Conservation (phyloP, 2,888 invertebrate genomes). For the Nebria salina region DNA sequence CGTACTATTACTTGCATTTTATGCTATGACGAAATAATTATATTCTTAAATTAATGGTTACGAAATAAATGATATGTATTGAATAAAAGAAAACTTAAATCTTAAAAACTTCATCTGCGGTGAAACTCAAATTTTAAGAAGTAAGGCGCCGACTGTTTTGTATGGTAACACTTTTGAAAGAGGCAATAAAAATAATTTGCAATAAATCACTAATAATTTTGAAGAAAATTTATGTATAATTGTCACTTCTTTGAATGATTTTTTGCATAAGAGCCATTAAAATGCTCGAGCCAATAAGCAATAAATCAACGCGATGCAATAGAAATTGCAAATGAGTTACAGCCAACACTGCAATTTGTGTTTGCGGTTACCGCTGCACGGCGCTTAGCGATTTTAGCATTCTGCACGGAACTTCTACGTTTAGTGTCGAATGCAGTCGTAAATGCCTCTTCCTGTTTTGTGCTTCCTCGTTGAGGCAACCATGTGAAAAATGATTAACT, state of each 20-base stretch:
- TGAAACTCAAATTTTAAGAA: too few relatives aligned
- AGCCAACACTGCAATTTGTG: neutral
- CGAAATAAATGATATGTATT: neutral
- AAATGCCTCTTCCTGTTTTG: constrained; percentile 6
- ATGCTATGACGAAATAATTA: neutral
- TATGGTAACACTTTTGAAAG: neutral
- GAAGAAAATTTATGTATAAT: neutral
- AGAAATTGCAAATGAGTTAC: neutral
- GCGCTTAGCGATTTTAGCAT: constrained; percentile 3
- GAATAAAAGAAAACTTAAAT: neutral
- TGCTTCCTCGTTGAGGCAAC: neutral
- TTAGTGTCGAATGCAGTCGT: constrained; percentile 11
- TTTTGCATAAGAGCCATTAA: neutral
- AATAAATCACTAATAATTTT: neutral
- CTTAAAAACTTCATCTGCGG: too few relatives aligned
- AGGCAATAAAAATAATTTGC: neutral
- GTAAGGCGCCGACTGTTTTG: too few relatives aligned
- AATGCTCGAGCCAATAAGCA: neutral
- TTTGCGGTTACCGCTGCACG: neutral
- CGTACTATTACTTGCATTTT: neutral
- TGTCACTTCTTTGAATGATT: neutral
- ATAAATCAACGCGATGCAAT: neutral
- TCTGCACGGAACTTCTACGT: constrained; percentile 8
- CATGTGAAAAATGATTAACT: neutral
- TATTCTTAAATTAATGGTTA: neutral